These are phyloP conservation scores for Burhinus bistriatus DNA, from an alignment of 2,113 vertebrate species.

Conservation along the genomic window DNA sequence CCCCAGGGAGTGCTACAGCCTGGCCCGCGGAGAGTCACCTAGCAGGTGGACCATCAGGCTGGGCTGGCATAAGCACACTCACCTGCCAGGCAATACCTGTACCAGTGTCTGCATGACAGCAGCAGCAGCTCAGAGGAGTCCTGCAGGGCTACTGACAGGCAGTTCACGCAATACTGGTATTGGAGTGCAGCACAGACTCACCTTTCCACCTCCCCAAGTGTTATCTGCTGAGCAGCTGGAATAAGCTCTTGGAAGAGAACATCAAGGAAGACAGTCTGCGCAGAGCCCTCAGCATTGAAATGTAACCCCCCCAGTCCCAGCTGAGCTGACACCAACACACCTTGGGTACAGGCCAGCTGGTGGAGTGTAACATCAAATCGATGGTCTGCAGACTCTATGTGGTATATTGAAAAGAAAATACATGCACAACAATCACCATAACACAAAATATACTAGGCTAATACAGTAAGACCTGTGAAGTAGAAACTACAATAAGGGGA, in stretches of 20 bases:
- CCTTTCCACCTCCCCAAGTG: neutral
- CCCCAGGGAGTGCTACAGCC: neutral
- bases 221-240: neutral
- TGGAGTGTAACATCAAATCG: neutral
- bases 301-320: neutral
- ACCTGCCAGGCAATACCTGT: neutral
- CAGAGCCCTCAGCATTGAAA: neutral
- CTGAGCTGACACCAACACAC: neutral
- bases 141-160: neutral
- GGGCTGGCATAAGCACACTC: too few species aligned
- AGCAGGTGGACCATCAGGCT: too few species aligned
- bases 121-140: neutral
- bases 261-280: neutral
- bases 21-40: neutral
- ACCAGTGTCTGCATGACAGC: rapidly evolving
- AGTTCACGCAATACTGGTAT: rapidly evolving
- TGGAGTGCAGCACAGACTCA: neutral
- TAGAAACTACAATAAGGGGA: neutral
- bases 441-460: neutral
- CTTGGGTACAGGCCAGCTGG: neutral
- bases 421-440: neutral
- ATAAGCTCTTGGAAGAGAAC: neutral
- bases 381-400: neutral
- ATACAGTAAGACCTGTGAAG: neutral
- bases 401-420: neutral